A percentile compares a stretch with the other conserved stretches of the same genome.
Conservation (phyloP, 2,797 vertebrate species). For the Crypturellus tataupa region DNA sequence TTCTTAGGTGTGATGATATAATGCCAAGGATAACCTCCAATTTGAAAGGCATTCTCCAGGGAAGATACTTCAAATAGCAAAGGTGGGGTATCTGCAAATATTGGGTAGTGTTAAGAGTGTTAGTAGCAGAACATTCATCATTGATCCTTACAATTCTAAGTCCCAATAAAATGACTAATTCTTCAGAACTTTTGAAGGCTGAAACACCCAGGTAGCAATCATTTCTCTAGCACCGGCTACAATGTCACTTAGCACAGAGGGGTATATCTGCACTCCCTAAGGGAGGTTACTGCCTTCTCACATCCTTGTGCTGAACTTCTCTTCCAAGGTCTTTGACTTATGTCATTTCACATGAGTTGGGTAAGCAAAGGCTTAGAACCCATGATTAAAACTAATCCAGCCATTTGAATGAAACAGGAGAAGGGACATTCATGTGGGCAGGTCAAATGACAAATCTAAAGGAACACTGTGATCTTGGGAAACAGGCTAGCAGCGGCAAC, state of each 20-base stretch:
- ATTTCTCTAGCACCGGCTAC: not conserved
- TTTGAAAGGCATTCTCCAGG: slow-evolving; percentile 90
- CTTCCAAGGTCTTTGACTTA: not conserved
- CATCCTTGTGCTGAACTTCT: not conserved
- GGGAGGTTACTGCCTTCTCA: not conserved
- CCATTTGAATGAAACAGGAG: not conserved
- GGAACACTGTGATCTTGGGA: not conserved
- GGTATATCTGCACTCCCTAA: not conserved
- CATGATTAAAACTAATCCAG: not conserved
- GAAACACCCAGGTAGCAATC: not conserved
- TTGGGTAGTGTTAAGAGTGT: slow-evolving; percentile 50
- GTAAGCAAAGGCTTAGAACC: not conserved
- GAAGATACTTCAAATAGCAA: slow-evolving; percentile 93
- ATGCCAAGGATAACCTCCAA: slow-evolving; percentile 97
- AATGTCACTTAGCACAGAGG: not conserved
- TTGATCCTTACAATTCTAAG: slow-evolving; percentile 35
- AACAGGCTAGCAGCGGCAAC: not conserved
- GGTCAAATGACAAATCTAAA: not conserved
- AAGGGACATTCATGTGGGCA: not conserved
- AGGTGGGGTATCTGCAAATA: slow-evolving; percentile 87
- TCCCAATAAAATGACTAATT: not conserved
- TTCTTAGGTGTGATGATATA: slow-evolving; percentile 96
- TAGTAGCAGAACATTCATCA: slow-evolving; percentile 53
- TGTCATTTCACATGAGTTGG: not conserved
- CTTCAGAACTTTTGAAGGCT: slow-evolving; percentile 25